Evolutionary conservation across 2,113 vertebrate genomes (phyloP), one percentile per base, ranked within the genome.

Genomic region (Toxotes jaculatrix): DNA sequence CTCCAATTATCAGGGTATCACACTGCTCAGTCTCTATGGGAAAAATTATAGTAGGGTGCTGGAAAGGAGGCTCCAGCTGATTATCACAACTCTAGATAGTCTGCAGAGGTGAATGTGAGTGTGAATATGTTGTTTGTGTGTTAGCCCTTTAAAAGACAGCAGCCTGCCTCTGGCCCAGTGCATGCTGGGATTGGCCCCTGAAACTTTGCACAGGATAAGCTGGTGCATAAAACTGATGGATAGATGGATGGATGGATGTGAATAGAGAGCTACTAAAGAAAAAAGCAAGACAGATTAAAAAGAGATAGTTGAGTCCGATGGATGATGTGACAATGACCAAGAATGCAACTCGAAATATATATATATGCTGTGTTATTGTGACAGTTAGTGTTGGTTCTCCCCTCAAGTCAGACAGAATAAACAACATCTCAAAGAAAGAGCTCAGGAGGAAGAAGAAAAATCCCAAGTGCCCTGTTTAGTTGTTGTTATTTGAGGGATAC

Each of bases 381-480:
- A 1, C 36, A 43, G 10, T 36, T 36, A 61, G 69, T 53, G 17
- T 42, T 43, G 36, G 34, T 73, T 76, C 65, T 57, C 6, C 16
- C 4, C 3, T 51, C 23, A 43, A 32, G 72, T 42, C 77, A 87
- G 68, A 80, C 67, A 75, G 38, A 77, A 55, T 49, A 32, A 81
- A 79, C 34, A 78, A 65, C 49, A 77, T 47, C 70, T 82, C n/a
- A 72, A 53, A 73, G 45, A 56, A 72, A 55, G 42, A 77, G n/a
- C 7, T 8, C 10, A 19, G 49, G 2, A 9, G 43, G 63, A 66
- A 34, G 14, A 62, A 60, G 31, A 7, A 27, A 67, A 63, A 57
- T 47, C 82, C 65, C 74, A 59, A 42, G 64, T 73, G 86, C 67
- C 66, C 62, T 61, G 76, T 84, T 90, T 87, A 62, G 51, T 62